Evolutionary conservation across 2,888 invertebrate genomes (phyloP).

Genomic region (Incurvaria masculella): DNA sequence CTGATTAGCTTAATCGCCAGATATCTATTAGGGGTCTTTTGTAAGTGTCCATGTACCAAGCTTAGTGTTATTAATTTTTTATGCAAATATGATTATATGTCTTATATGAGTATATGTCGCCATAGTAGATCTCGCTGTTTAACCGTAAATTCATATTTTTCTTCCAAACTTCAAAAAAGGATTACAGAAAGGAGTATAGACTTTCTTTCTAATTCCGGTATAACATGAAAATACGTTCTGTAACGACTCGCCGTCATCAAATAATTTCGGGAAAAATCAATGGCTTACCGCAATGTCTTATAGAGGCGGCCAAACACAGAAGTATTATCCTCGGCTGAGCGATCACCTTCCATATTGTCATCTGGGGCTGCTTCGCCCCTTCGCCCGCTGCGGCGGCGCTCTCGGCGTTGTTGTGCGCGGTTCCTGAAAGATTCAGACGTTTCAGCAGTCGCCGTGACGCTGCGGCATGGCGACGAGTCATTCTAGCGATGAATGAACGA

Average conservation of each 20-base stretch:
- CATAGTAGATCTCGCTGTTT: too few relatives aligned
- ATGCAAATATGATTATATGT: too few relatives aligned
- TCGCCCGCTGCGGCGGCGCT: slow-evolving; percentile 30
- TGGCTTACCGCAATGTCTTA: slow-evolving; percentile 74
- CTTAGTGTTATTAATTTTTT: too few relatives aligned
- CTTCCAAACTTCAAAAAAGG: neutral
- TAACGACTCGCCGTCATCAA: neutral
- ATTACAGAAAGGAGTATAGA: neutral
- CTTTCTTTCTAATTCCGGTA: neutral
- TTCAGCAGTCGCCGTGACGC: too few relatives aligned
- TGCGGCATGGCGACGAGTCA: too few relatives aligned
- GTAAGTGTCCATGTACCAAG: too few relatives aligned
- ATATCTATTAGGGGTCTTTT: too few relatives aligned
- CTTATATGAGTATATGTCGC: too few relatives aligned
- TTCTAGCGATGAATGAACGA: too few relatives aligned
- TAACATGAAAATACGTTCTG: neutral
- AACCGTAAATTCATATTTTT: too few relatives aligned
- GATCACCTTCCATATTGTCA: slow-evolving; percentile 73
- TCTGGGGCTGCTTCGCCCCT: slow-evolving; percentile 48
- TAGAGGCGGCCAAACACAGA: slow-evolving; percentile 81
- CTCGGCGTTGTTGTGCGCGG: slow-evolving; percentile 24
- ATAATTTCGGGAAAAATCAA: neutral
- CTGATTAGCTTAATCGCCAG: too few relatives aligned
- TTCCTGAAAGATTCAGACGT: neutral
- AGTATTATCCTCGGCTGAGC: slow-evolving; percentile 74